Percentiles rank a stretch among this genome's conserved stretches.
Evolutionary conservation across 37 sponge, comb jelly and placozoan species (phyloP).

Genomic region (Amphimedon queenslandica): DNA sequence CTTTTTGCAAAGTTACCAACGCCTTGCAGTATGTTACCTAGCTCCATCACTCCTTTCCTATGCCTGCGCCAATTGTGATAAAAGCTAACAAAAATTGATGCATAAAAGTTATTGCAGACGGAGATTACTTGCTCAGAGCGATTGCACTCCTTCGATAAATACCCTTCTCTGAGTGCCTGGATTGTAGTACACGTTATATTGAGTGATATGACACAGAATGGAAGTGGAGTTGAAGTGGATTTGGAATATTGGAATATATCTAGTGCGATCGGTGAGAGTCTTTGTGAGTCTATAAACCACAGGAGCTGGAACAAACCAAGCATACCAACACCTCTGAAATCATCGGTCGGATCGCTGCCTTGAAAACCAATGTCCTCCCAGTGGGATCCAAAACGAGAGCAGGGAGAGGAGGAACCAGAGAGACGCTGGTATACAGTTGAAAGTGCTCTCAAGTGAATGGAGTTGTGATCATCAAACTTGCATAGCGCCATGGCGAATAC

Average conservation of each 20-base stretch:
- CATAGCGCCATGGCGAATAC: constrained; percentile 58
- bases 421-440: constrained; percentile 73
- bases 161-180: constrained; percentile 54
- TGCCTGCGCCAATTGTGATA: constrained; percentile 42
- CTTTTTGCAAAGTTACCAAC: constrained; percentile 26
- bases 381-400: constrained; percentile 74
- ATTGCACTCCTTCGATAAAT: constrained; percentile 66
- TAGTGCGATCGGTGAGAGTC: constrained; percentile 26
- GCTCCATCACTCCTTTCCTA: constrained; percentile 32
- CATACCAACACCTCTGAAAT: constrained; percentile 81
- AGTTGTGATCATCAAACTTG: constrained; percentile 53
- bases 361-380: constrained; percentile 92
- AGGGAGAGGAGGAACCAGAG: constrained; percentile 39
- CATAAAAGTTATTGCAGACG: constrained; percentile 76
- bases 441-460: constrained; percentile 54
- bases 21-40: constrained; percentile 28
- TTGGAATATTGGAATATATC: constrained; percentile 59
- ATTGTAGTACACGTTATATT: constrained; percentile 67
- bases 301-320: constrained; percentile 73
- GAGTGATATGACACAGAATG: constrained; percentile 82
- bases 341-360: constrained; percentile 81
- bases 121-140: constrained; percentile 63
- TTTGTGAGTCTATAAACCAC: constrained; percentile 47
- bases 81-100: constrained; percentile 51
- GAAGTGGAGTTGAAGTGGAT: constrained; percentile 23